These are phyloP conservation scores for Agrochola lychnidis DNA, from an alignment of 2,888 invertebrate species.

Conservation along the genomic window DNA sequence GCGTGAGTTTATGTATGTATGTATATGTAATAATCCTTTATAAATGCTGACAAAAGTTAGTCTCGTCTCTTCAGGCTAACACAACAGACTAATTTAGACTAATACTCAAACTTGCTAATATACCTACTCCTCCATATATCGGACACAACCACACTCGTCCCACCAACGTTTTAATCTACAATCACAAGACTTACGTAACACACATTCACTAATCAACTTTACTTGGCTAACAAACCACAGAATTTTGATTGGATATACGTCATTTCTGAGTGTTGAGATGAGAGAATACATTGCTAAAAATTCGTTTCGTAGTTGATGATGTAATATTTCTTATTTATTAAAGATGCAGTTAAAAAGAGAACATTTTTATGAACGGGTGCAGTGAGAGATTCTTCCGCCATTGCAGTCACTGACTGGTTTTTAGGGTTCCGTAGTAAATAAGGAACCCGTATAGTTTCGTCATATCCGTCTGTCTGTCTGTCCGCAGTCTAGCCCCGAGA, in stretches of 20 bases:
- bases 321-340: conserved; percentile 14
- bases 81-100: conserved; percentile 2
- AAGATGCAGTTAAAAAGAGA: conserved; percentile 17
- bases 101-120: conserved; percentile 8
- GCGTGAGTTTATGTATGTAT: no score
- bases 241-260: conserved; percentile 48
- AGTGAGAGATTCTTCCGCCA: conserved; percentile 6
- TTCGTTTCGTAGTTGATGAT: conserved; percentile 20
- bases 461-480: no score
- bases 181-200: conserved; percentile 40
- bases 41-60: background rate
- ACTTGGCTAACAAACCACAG: conserved; percentile 41
- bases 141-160: background rate
- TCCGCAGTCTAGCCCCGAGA: no score
- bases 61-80: background rate
- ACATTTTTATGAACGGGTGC: background rate
- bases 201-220: conserved; percentile 57
- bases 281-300: conserved; percentile 29
- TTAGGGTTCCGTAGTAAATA: no score
- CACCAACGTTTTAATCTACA: conserved; percentile 20
- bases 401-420: conserved; percentile 3
- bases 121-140: background rate
- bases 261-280: conserved; percentile 21
- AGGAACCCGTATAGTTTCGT: no score
- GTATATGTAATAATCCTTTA: no score